Conservation (phyloP, 1,140 invertebrate species). For the Macrosteles quadrilineatus region DNA sequence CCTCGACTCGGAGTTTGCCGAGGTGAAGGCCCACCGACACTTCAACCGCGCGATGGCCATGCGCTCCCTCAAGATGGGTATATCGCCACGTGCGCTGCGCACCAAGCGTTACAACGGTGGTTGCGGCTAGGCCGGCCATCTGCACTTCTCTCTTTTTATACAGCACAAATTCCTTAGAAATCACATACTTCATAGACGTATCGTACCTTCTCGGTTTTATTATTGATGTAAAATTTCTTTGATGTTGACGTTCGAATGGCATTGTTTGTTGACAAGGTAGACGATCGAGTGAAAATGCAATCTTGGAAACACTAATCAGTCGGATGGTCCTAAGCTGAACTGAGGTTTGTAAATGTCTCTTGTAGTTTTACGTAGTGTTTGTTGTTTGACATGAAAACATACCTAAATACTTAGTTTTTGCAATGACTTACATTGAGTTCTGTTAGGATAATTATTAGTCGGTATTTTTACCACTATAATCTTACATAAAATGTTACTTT, state of each 20-base stretch:
- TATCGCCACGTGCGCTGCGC: slow-evolving; percentile 39
- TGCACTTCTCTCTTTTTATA: slow-evolving; percentile 2
- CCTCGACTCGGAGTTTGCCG: slow-evolving; percentile 55
- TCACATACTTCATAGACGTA: background rate
- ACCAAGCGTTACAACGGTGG: slow-evolving; percentile 37
- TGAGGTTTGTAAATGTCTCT: too few species aligned
- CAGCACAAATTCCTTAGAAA: slow-evolving; percentile 3
- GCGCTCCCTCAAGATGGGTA: slow-evolving; percentile 61
- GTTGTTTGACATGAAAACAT: too few species aligned
- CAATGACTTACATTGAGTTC: too few species aligned
- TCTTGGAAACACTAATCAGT: too few species aligned
- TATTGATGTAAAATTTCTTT: background rate
- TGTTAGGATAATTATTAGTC: too few species aligned
- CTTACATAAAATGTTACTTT: too few species aligned
- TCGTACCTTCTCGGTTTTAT: background rate
- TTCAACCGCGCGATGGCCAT: slow-evolving; percentile 86
- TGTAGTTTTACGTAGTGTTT: too few species aligned
- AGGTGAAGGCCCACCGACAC: slow-evolving; percentile 71
- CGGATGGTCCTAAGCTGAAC: too few species aligned
- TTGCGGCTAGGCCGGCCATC: slow-evolving; percentile 28
- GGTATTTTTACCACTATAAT: too few species aligned
- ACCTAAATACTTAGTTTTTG: too few species aligned
- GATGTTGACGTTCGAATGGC: background rate
- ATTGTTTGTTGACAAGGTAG: too few species aligned
- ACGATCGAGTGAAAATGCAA: too few species aligned